These are phyloP conservation scores for Onchidella celtica DNA, from an alignment of 2,888 invertebrate species.

Conservation along the genomic window DNA sequence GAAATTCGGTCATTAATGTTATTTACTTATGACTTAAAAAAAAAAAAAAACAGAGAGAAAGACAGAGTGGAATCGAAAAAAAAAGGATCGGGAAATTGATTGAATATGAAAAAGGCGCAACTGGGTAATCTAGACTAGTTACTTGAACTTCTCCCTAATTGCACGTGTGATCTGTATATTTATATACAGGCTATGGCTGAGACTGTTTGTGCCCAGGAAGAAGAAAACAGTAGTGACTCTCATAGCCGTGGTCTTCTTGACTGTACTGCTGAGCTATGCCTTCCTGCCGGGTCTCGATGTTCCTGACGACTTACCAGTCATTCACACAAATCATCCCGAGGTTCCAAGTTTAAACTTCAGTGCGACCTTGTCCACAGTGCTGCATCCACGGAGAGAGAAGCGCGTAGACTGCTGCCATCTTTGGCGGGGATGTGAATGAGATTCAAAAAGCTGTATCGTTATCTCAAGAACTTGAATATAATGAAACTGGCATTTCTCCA, in stretches of 20 bases:
- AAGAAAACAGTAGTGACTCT: neutral
- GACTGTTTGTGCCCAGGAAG: neutral
- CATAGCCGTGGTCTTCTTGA: neutral
- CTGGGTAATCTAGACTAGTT: neutral
- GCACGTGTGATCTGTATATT: too few species aligned
- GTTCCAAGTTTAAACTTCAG: conserved; percentile 8
- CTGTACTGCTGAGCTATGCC: neutral
- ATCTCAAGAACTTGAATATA: neutral
- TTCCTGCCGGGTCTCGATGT: conserved; percentile 15
- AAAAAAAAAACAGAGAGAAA: too few species aligned
- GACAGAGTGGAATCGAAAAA: neutral
- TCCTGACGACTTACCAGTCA: neutral
- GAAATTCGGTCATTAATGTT: too few species aligned
- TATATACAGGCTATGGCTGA: neutral
- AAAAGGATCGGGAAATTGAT: too few species aligned
- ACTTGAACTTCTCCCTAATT: neutral
- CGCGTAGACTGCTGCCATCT: conserved; percentile 30
- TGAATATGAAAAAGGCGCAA: neutral
- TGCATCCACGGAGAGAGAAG: neutral
- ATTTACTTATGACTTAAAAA: too few species aligned
- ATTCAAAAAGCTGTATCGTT: conserved; percentile 15
- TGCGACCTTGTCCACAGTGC: neutral
- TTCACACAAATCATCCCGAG: neutral
- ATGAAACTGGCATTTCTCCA: neutral
- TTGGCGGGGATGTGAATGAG: conserved; percentile 25